Evolutionary conservation across 2,797 vertebrate species (phyloP).

Genomic region (Oophaga sylvatica): DNA sequence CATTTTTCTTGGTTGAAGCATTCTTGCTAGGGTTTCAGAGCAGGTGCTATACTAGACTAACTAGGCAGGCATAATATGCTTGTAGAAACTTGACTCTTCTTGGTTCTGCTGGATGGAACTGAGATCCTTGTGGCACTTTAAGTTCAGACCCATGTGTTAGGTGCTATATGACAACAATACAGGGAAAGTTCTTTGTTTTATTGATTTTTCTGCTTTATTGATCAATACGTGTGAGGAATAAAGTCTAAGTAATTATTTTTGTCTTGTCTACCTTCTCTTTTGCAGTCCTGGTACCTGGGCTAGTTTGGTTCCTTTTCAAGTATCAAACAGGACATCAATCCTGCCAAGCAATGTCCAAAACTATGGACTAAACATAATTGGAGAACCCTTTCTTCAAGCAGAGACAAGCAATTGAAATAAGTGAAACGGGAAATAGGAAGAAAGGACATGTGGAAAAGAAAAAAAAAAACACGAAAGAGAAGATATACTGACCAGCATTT

Average conservation of each 20-base stretch:
- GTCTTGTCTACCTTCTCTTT: slow-evolving; percentile 65
- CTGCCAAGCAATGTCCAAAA: slow-evolving; percentile 99
- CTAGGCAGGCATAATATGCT: not conserved
- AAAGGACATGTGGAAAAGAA: slow-evolving; percentile 65
- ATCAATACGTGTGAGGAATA: not conserved
- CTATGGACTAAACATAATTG: slow-evolving; percentile 99
- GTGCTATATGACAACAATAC: not conserved
- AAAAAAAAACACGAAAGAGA: slow-evolving; percentile 73
- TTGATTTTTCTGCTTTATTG: not conserved
- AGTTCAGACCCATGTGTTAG: not conserved
- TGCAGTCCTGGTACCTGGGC: slow-evolving; percentile 99
- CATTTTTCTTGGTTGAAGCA: too few relatives aligned
- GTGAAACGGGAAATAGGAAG: slow-evolving; percentile 65
- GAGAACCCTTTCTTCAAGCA: slow-evolving; percentile 98
- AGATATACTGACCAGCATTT: slow-evolving; percentile 88
- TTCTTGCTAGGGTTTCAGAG: too few relatives aligned
- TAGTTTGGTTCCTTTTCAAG: slow-evolving; percentile 99
- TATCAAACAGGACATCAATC: slow-evolving; percentile 99
- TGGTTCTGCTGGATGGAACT: not conserved
- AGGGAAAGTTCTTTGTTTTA: not conserved
- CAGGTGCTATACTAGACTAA: too few relatives aligned
- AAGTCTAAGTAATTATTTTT: not conserved
- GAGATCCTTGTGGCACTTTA: not conserved
- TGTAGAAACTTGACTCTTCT: not conserved
- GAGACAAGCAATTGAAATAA: slow-evolving; percentile 93